Percentiles rank a stretch among this genome's conserved stretches.
phyloP scores from a whole-genome alignment of 2,888 invertebrate genomes.

The Dastarcus helophoroides region DNA sequence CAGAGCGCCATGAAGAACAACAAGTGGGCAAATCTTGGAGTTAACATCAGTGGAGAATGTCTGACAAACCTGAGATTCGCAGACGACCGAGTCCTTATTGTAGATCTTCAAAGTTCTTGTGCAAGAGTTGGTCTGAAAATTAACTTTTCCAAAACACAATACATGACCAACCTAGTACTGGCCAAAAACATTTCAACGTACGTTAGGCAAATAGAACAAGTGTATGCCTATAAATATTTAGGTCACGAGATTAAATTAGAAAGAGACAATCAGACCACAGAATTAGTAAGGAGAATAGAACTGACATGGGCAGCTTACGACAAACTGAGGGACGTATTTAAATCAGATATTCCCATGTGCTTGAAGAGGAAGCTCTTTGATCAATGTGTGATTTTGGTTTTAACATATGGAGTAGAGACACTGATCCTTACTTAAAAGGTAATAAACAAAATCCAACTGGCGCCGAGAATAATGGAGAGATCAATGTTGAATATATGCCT shows the following conservation, averaged over 20 bases:
- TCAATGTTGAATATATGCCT: no score
- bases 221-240: conserved; percentile 2
- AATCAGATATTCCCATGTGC: conserved; percentile 3
- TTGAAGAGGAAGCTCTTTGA: conserved; percentile 4
- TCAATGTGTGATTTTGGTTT: conserved; percentile 4
- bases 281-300: conserved; percentile 2
- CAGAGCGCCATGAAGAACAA: conserved; percentile 9
- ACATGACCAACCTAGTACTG: conserved; percentile 5
- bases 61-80: conserved; percentile 3
- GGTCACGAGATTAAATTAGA: background rate
- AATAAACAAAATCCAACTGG: no score
- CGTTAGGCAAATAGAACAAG: background rate
- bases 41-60: conserved; percentile 9
- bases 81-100: conserved; percentile 4
- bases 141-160: conserved; percentile 3
- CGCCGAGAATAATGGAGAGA: no score
- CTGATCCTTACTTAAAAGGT: no score
- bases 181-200: background rate
- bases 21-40: conserved; percentile 3
- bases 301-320: conserved; percentile 5
- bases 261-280: conserved; percentile 4
- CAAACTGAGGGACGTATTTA: conserved; percentile 3
- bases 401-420: no score
- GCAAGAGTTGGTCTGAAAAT: conserved; percentile 3
- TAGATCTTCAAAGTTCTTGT: background rate